Evolutionary conservation across 2,113 vertebrate genomes (phyloP), one percentile per base, ranked within the genome.

Genomic region (Hypocryptadius cinnamomeus): DNA sequence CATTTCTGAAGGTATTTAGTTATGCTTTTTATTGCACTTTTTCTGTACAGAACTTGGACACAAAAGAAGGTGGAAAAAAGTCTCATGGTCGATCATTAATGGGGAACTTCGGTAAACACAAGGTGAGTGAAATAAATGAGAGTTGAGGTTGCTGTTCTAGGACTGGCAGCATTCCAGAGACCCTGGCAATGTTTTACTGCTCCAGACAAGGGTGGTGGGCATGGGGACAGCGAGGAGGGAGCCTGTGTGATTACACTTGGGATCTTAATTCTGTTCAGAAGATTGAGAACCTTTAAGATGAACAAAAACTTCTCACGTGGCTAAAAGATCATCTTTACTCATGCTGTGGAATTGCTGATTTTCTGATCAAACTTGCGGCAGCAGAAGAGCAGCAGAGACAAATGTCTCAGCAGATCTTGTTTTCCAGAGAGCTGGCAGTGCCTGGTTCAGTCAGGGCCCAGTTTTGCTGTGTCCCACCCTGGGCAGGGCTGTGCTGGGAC

Each of bases 11-110:
- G 20, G 10, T 78, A 13, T 50, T 25, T 35, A 47, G 13, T 77
- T 48, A 85, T 5, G 17, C 7, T 80, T 60, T 16, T 79, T 39
- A 45, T 59, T 70, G 15, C 54, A 31, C 24, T 95, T 93, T 95
- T n/a, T 95, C 93, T 96, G 48, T 89, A 53, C 96, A 99, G 99
- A 98, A 97, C 94, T 97, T 98, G 90, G 97, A 97, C 12, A 31
- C 88, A 81, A 99, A 98, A 97, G 99, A 99, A 81, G 97, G 97
- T 92, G 96, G 98, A 74, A 99, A 98, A 95, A 99, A 99, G 96
- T 98, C 98, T 63, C 98, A 99, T 6, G 98, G 98, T 79, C 98
- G 98, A 85, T 99, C 98, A 3, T 98, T 99, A 92, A 98, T 99
- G 96, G 98, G 98, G 50, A 99, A 98, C 72, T 98, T 99, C 1